These are phyloP conservation scores for Stictonetta naevosa DNA, from an alignment of 2,113 vertebrate species.

Conservation along the genomic window DNA sequence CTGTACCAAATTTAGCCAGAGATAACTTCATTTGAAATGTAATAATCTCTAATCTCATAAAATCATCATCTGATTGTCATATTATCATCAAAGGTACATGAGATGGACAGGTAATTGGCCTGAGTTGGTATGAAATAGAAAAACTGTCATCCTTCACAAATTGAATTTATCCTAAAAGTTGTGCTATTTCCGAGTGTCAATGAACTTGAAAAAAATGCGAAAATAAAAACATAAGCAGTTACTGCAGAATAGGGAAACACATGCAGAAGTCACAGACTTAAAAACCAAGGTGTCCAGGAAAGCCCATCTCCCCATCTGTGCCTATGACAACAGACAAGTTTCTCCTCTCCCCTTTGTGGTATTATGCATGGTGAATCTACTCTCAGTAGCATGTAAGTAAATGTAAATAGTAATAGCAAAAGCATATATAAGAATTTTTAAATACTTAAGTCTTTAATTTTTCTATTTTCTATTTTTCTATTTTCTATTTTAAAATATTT, in stretches of 20 bases:
- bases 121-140: not conserved
- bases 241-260: not conserved
- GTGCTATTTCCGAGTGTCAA: not conserved
- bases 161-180: not conserved
- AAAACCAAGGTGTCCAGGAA: rapidly evolving
- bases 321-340: not conserved
- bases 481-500: too few species aligned
- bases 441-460: not conserved
- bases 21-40: not conserved
- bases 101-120: not conserved
- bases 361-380: not conserved
- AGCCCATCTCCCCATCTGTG: rapidly evolving
- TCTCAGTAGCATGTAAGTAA: not conserved
- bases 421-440: rapidly evolving
- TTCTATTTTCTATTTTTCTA: not conserved
- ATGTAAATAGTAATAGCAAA: too few species aligned
- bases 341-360: not conserved
- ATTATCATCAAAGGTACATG: too few species aligned
- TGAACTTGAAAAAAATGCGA: not conserved
- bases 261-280: rapidly evolving
- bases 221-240: rapidly evolving
- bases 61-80: not conserved
- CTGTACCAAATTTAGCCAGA: not conserved
- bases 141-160: not conserved
- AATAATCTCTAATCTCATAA: too few species aligned